Percentiles rank a stretch among this genome's conserved stretches.
phyloP scores from a whole-genome alignment of 1,140 invertebrate species.

The Nebria ingens region DNA sequence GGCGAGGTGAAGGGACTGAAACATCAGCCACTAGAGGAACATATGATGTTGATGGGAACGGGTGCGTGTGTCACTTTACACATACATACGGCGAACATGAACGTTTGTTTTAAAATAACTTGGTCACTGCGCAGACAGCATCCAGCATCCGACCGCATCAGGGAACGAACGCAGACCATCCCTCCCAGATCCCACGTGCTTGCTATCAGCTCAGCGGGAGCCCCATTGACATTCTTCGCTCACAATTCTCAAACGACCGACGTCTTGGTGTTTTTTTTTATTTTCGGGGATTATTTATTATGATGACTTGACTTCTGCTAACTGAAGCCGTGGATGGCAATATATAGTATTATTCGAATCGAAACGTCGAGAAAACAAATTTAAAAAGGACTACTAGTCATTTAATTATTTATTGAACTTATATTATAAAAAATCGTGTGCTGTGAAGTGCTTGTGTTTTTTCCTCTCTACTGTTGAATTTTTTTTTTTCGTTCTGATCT shows the following conservation, averaged over 20 bases:
- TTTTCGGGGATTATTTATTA: constrained; percentile 75
- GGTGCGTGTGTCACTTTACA: constrained; percentile 1
- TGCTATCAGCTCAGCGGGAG: constrained; percentile 32
- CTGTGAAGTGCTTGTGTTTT: constrained; percentile 24
- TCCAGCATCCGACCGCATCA: not conserved
- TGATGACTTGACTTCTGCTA: constrained; percentile 71
- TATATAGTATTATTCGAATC: constrained; percentile 16
- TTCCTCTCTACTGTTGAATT: too few species aligned
- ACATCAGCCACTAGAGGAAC: too few species aligned
- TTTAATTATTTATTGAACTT: constrained; percentile 15
- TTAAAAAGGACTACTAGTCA: not conserved
- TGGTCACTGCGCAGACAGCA: not conserved
- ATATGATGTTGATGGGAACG: too few species aligned
- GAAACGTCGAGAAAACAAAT: constrained; percentile 17
- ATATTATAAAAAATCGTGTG: constrained; percentile 21
- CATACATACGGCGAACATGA: not conserved
- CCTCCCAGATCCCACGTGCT: constrained; percentile 25
- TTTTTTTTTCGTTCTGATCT: constrained; percentile 14
- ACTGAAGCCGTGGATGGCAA: constrained; percentile 52
- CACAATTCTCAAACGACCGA: constrained; percentile 78
- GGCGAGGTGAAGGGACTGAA: too few species aligned
- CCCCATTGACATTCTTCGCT: constrained; percentile 53
- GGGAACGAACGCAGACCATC: not conserved
- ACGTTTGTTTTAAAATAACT: not conserved
- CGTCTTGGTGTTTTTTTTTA: constrained; percentile 63